Evolutionary conservation across 2,113 vertebrate genomes (phyloP).

Genomic region (Donacobius atricapilla): DNA sequence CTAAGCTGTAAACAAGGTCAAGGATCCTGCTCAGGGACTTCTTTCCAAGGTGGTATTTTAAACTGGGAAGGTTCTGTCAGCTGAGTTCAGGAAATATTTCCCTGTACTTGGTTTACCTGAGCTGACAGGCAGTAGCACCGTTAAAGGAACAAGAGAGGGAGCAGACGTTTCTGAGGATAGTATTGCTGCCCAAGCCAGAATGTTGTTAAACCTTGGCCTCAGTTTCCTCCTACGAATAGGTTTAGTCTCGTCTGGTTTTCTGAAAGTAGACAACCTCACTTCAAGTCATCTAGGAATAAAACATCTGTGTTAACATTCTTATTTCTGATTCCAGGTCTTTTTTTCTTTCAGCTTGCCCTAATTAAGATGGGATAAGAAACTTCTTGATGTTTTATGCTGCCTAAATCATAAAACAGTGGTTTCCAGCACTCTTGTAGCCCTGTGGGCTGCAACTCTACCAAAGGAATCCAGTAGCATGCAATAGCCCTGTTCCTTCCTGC

Average conservation of each 20-base stretch:
- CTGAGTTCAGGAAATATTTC: not conserved
- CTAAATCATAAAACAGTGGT: not conserved
- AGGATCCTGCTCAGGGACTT: not conserved
- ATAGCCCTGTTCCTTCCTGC: not conserved
- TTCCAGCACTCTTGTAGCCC: not conserved
- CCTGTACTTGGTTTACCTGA: not conserved
- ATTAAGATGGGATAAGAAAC: not conserved
- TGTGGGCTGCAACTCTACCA: not conserved
- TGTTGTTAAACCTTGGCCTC: not conserved
- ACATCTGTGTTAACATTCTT: not conserved
- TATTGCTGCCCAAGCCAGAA: not conserved
- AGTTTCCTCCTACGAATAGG: not conserved
- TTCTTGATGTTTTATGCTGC: not conserved
- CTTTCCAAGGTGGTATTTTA: not conserved
- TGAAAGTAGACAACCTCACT: not conserved
- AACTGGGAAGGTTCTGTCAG: not conserved
- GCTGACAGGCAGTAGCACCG: not conserved
- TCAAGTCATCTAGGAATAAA: not conserved
- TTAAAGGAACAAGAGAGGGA: not conserved
- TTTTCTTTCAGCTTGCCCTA: constrained; percentile 11
- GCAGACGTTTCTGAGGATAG: not conserved
- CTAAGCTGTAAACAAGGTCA: not conserved
- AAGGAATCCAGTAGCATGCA: not conserved
- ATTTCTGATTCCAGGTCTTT: not conserved
- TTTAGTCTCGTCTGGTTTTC: not conserved